Base-by-base conservation (phyloP, 1,140 invertebrate genomes). In the Drosophila nigrodunni region DNA sequence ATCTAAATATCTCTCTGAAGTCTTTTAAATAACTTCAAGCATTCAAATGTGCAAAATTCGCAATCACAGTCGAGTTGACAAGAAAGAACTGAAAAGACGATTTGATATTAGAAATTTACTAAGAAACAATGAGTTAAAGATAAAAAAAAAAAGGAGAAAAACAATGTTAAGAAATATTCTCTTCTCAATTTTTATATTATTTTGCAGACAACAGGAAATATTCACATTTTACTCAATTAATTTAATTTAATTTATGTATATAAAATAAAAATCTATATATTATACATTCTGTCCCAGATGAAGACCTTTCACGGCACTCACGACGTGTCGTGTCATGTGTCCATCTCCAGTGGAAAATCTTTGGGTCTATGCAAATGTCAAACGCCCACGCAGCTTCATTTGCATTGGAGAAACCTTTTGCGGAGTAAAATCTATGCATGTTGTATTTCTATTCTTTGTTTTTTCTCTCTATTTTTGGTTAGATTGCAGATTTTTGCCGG, bases 401-500 rank as follows among this genome's bases (percentile, higher is more conserved):
- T 73, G 70, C 70, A 73, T 73, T 73, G 70, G 44, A 60, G 68
- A 60, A 66, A 41, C 47, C 13, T 44, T 69, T 69, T 66, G 47
- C 39, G 30, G 37, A 52, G 74, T 43, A 54, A 77, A 80, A 77
- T 66, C 60, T 71, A 81, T 82, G 80, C 47, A 68, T 78, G 75
- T 79, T 61, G 78, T 58, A 75, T 79, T 79, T 55, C 76, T 79
- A 82, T 82, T 83, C 78, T 30, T 30, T 4, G 3, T 30, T 4
- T 30, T 30, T 30, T 21, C 18, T 21, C 1, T 21, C 18, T 21
- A 21, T 21, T 21, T 67, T 68, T 68, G 50, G 50, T 39, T 39
- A 44, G 46, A 47, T 77, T 30, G 25, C 25, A 30, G 25, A 30
- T 30, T 30, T 30, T 76, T 82, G 69, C 74, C 74, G 81, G 70